Conservation (phyloP, 2,113 vertebrate species). For the Toxostoma redivivum region DNA sequence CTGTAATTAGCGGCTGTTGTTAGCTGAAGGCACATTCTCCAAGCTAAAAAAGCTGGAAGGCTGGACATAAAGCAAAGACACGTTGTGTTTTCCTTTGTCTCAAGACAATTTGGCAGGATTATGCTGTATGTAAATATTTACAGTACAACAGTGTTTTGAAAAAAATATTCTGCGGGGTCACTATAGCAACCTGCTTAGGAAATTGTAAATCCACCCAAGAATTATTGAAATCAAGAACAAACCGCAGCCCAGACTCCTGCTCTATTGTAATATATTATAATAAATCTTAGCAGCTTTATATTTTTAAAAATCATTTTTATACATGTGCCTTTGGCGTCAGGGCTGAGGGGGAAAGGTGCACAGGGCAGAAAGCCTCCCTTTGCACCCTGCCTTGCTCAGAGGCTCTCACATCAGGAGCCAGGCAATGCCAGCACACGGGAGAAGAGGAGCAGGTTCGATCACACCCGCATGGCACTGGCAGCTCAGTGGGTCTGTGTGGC, state of each 20-base stretch:
- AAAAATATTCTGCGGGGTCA: slow-evolving; percentile 37
- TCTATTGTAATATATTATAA: not conserved
- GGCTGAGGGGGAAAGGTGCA: not conserved
- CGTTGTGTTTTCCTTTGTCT: slow-evolving; percentile 36
- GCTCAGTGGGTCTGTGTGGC: not conserved
- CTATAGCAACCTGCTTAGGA: slow-evolving; percentile 56
- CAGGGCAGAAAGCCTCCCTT: not conserved
- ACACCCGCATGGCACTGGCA: fast-evolving
- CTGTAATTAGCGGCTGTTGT: not conserved
- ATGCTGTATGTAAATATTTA: slow-evolving; percentile 58
- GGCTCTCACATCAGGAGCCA: not conserved
- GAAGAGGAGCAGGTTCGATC: not conserved
- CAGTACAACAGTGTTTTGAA: slow-evolving; percentile 36
- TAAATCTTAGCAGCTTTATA: not conserved
- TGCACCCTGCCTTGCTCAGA: not conserved
- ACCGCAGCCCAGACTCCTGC: not conserved
- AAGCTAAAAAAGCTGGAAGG: not conserved
- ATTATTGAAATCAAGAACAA: not conserved
- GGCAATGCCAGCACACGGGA: not conserved
- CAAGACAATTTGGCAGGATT: slow-evolving; percentile 53
- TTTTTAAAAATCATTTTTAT: not conserved
- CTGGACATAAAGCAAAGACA: slow-evolving; percentile 28
- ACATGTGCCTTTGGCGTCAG: fast-evolving
- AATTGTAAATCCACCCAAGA: slow-evolving; percentile 21
- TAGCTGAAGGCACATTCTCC: not conserved